A percentile compares a stretch with the other conserved stretches of the same genome.
Evolutionary conservation across 2,113 vertebrate species (phyloP).

Genomic region (Corynorhinus townsendii): DNA sequence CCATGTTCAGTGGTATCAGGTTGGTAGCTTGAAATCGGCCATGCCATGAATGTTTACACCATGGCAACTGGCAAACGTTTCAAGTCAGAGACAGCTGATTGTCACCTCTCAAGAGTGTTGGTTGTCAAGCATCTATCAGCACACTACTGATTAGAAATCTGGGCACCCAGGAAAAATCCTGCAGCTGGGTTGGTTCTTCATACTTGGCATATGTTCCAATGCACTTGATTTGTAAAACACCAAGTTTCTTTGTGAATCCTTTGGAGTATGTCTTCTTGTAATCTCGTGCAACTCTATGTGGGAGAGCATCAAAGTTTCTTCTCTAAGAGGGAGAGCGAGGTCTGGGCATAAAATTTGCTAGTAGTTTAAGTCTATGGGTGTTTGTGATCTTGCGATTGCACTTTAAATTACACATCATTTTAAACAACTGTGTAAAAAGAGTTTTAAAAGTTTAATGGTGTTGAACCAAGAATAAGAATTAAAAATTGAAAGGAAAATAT

Average conservation of each 20-base stretch:
- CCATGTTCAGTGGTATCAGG: no score
- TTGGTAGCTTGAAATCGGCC: background rate
- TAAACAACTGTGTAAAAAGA: constrained; percentile 75
- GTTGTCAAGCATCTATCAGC: background rate
- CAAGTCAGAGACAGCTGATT: background rate
- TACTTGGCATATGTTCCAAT: background rate
- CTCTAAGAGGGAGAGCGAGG: background rate
- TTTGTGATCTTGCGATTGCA: constrained; percentile 66
- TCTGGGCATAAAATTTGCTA: constrained; percentile 56
- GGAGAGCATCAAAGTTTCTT: constrained; percentile 40
- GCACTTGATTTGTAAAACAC: background rate
- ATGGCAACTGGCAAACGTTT: background rate
- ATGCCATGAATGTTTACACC: background rate
- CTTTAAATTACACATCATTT: constrained; percentile 76
- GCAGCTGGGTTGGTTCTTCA: background rate
- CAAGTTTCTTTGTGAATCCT: background rate
- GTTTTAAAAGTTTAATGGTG: constrained; percentile 81
- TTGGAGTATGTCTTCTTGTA: background rate
- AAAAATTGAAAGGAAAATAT: constrained; percentile 80
- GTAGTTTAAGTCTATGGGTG: constrained; percentile 65
- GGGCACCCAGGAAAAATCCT: background rate
- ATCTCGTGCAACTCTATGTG: constrained; percentile 1
- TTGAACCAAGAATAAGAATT: constrained; percentile 79
- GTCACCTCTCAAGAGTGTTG: background rate
- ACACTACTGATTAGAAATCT: background rate